These are phyloP conservation scores for Anguilla japonica DNA, from an alignment of 2,113 vertebrate species.

Conservation along the genomic window DNA sequence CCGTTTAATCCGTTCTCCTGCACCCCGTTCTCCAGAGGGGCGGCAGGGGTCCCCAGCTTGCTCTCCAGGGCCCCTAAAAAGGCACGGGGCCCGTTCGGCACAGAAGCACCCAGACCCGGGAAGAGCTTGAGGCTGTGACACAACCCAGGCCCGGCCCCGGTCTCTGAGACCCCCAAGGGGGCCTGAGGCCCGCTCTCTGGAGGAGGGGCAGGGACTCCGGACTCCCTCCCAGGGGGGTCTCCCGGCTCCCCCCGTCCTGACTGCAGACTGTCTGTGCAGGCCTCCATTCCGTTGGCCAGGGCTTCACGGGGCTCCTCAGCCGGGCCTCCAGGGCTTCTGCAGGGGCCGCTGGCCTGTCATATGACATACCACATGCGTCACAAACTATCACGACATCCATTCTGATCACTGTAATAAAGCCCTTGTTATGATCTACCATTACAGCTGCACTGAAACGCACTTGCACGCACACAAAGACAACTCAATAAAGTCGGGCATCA, in stretches of 20 bases:
- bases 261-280: not conserved
- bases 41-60: not conserved
- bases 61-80: no score
- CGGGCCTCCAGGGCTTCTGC: conserved; percentile 7
- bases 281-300: conserved; percentile 4
- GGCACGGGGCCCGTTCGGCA: not conserved
- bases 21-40: not conserved
- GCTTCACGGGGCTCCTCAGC: not conserved
- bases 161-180: not conserved
- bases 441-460: no score
- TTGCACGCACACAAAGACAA: no score
- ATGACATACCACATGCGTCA: not conserved
- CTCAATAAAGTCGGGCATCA: no score
- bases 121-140: not conserved
- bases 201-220: not conserved
- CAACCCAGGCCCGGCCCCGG: not conserved
- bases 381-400: not conserved
- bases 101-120: not conserved
- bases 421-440: no score
- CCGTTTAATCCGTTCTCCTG: not conserved
- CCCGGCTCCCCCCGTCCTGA: not conserved
- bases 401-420: no score
- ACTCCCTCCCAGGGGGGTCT: not conserved
- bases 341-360: not conserved
- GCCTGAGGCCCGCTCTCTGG: not conserved